A percentile compares a stretch with the other conserved stretches of the same genome.
These are phyloP conservation scores for Biston stratarius DNA, from an alignment of 2,888 invertebrate species.

Conservation along the genomic window DNA sequence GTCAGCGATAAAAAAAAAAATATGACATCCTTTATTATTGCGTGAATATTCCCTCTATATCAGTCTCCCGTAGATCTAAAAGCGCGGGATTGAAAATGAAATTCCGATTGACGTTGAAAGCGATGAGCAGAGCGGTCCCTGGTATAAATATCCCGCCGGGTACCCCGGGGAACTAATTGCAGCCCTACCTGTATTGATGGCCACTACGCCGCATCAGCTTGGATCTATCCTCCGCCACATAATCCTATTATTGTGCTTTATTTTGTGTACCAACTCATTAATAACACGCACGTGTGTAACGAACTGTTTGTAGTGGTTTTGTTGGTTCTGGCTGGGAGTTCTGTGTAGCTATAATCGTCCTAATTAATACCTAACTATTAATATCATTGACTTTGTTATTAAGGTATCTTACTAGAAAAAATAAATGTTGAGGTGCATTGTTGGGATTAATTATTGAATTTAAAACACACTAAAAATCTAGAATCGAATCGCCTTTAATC, in stretches of 20 bases:
- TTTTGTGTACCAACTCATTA: slow-evolving; percentile 56
- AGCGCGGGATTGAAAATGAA: slow-evolving; percentile 16
- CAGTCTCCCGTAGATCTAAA: neutral
- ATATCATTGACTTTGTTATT: neutral
- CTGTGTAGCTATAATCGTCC: neutral
- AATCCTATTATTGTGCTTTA: slow-evolving; percentile 70
- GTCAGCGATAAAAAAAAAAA: too few species aligned
- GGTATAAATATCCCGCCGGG: slow-evolving; percentile 76
- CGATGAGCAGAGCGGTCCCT: slow-evolving; percentile 71
- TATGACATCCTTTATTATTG: too few species aligned
- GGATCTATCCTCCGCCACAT: slow-evolving; percentile 75
- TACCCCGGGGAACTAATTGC: slow-evolving; percentile 79
- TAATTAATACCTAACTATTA: neutral
- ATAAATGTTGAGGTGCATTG: too few species aligned
- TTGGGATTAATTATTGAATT: too few species aligned
- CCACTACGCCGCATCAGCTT: slow-evolving; percentile 75
- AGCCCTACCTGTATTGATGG: slow-evolving; percentile 81
- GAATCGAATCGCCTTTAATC: too few species aligned
- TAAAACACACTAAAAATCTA: too few species aligned
- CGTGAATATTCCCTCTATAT: neutral
- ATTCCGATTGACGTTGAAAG: slow-evolving; percentile 40
- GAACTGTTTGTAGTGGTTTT: slow-evolving; percentile 18
- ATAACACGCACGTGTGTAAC: slow-evolving; percentile 17
- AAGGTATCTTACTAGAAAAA: too few species aligned
- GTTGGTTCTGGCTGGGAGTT: slow-evolving; percentile 20